Conservation (phyloP, 2,888 invertebrate species). For the Chesias legatella region DNA sequence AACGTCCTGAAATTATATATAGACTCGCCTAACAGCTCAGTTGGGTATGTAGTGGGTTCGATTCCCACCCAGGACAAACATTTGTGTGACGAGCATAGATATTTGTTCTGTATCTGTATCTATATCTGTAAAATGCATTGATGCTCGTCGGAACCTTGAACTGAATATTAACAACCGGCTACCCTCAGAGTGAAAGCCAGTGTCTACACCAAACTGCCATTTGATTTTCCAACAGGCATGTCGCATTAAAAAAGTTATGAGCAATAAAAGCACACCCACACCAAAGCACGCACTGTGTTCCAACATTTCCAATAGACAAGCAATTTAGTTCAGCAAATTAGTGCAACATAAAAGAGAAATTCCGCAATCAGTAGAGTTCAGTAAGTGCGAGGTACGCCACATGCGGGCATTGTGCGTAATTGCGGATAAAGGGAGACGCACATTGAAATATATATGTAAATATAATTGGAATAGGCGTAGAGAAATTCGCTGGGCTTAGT, state of each 20-base stretch:
- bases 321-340: slow-evolving; percentile 20
- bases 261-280: slow-evolving; percentile 14
- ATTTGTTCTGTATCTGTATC: no score
- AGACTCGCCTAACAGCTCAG: no score
- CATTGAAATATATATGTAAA: slow-evolving; percentile 3
- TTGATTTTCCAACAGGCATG: background rate
- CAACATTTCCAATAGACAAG: background rate
- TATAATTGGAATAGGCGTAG: no score
- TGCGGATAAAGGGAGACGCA: slow-evolving; percentile 5
- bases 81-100: no score
- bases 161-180: no score
- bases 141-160: no score
- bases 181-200: no score
- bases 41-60: no score
- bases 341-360: slow-evolving; percentile 22
- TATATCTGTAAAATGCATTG: no score
- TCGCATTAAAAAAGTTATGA: slow-evolving; percentile 7
- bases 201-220: background rate
- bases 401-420: slow-evolving; percentile 24
- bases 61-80: no score
- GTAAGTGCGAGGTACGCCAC: slow-evolving; percentile 16
- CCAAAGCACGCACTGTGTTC: background rate
- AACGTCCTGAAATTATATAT: no score
- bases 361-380: slow-evolving; percentile 14
- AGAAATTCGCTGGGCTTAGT: no score